Base-by-base conservation (phyloP, 2,113 vertebrate genomes). In the Catharus fuscescens region DNA sequence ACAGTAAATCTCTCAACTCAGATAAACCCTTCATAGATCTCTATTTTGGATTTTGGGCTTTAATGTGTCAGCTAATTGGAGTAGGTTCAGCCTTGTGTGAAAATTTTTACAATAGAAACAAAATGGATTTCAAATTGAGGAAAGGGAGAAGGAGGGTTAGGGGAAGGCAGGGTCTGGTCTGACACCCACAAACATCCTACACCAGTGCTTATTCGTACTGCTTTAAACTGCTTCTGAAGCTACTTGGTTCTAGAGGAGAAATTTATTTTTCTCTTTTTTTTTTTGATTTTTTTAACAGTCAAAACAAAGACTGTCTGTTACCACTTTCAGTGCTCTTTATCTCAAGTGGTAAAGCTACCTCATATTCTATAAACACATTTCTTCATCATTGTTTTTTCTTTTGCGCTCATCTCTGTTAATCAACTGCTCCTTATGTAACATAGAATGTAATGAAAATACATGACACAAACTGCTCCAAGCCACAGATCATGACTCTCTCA, bases 401-500 rank as follows among this genome's bases (percentile, higher is more conserved):
- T 38, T 67, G 26, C 36, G 62, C 71, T 91, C 29, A 26, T 88
- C 42, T 91, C 65, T 90, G 56, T 61, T 87, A 65, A 86, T 85
- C 60, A 88, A 5, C n/a, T 53, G 21, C 24, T 66, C 23, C 57
- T 94, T 89, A 91, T 73, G 56, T 90, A 87, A 79, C 64, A 44
- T 2, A 59, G 19, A 38, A 32, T 72, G 34, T 79, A 92, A 92
- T 81, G 79, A 93, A 95, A 95, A 90, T n/a, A 62, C 67, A 69
- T 4, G 56, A 72, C 50, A 80, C 38, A 56, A 53, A 60, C 42
- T 69, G 56, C 74, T 93, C 54, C n/a, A 42, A 76, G 47, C 73
- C 59, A 71, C 50, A 74, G 88, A 84, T 95, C 82, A 32, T 16
- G 60, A 91, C 44, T 65, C 81, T 86, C 79, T 79, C 23, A 1